Percentiles rank a stretch among this genome's conserved stretches.
Conservation (phyloP, 1,140 invertebrate genomes). For the Drosophila melanica region DNA sequence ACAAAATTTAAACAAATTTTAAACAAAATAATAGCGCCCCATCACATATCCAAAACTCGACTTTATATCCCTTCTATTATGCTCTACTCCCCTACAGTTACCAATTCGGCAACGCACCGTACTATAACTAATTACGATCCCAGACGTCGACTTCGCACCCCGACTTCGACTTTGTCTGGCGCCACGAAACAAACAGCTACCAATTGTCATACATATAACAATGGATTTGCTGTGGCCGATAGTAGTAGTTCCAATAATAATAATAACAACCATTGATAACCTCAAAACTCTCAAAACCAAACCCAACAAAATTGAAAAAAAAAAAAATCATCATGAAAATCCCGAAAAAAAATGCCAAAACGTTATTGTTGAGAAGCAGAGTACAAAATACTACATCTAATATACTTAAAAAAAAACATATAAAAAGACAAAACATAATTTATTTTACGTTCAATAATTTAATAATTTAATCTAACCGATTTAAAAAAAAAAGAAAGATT, state of each 20-base stretch:
- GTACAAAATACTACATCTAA: conserved; percentile 48
- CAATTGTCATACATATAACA: conserved; percentile 59
- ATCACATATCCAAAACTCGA: conserved; percentile 55
- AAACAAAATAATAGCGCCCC: conserved; percentile 23
- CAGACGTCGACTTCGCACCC: conserved; percentile 76
- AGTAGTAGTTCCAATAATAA: conserved; percentile 74
- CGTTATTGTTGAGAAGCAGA: conserved; percentile 64
- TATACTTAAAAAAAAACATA: conserved; percentile 28
- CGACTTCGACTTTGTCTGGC: conserved; percentile 70
- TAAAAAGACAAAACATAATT: conserved; percentile 67
- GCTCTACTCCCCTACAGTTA: conserved; percentile 81
- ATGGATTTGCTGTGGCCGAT: conserved; percentile 80
- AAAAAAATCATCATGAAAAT: conserved; percentile 40
- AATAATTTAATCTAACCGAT: conserved; percentile 72
- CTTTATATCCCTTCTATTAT: conserved; percentile 80
- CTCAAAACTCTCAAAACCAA: conserved; percentile 43
- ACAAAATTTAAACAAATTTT: conserved; percentile 21
- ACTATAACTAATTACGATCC: conserved; percentile 82
- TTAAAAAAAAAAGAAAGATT: conserved; percentile 49
- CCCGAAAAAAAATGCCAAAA: conserved; percentile 49
- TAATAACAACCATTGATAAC: conserved; percentile 54
- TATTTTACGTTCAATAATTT: conserved; percentile 75
- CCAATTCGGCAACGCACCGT: conserved; percentile 80
- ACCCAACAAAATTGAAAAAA: conserved; percentile 22
- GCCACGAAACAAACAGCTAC: conserved; percentile 67